A percentile compares a stretch with the other conserved stretches of the same genome.
Evolutionary conservation across 2,888 invertebrate genomes (phyloP).

Genomic region (Augochlorella aurata): DNA sequence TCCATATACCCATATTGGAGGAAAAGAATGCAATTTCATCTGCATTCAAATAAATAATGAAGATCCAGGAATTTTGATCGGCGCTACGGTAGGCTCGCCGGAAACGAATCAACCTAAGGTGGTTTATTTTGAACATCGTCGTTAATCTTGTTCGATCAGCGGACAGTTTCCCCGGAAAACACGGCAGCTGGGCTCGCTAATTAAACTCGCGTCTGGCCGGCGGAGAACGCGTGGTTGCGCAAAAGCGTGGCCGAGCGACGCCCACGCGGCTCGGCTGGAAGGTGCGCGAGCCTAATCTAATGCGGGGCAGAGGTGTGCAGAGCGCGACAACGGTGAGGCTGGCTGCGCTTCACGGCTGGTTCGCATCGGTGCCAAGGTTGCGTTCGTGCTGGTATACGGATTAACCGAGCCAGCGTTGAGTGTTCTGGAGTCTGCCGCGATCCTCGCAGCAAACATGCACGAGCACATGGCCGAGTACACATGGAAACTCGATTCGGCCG

Average conservation of each 20-base stretch:
- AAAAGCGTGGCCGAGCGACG: slow-evolving; percentile 5
- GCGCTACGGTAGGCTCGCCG: too few relatives aligned
- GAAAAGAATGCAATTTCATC: too few relatives aligned
- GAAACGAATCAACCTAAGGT: too few relatives aligned
- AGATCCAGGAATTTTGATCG: too few relatives aligned
- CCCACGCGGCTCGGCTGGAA: slow-evolving; percentile 36
- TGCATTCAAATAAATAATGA: too few relatives aligned
- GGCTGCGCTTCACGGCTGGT: slow-evolving; percentile 78
- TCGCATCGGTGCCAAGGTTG: slow-evolving; percentile 81
- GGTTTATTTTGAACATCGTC: background rate
- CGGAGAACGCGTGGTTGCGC: slow-evolving; percentile 14
- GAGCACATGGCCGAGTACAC: background rate
- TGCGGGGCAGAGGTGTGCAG: slow-evolving; percentile 13
- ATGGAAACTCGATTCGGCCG: background rate
- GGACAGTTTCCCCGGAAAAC: background rate
- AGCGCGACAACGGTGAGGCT: slow-evolving; percentile 49
- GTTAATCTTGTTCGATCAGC: background rate
- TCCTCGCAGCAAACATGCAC: background rate
- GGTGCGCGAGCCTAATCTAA: slow-evolving; percentile 34
- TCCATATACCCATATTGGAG: too few relatives aligned
- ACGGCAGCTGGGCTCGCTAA: slow-evolving; percentile 11
- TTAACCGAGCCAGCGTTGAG: slow-evolving; percentile 55
- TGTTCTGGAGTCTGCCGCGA: slow-evolving; percentile 38
- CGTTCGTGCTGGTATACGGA: slow-evolving; percentile 50
- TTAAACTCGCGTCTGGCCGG: slow-evolving; percentile 15